Base-by-base conservation (phyloP, 2,888 invertebrate species). In the Argyresthia goedartella region DNA sequence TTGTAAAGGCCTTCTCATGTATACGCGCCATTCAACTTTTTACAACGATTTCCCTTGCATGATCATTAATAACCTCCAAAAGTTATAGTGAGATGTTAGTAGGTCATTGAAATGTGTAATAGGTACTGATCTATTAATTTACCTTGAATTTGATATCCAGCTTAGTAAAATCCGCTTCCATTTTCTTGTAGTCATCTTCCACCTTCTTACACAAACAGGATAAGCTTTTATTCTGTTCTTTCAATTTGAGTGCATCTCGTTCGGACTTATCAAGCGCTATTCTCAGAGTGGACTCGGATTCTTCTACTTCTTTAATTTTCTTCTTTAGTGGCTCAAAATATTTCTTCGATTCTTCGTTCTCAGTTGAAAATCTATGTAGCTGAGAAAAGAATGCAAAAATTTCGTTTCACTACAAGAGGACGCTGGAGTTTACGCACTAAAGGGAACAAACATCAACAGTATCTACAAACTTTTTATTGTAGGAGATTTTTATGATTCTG, bases 281-380 rank as follows among this genome's bases (percentile, higher is more conserved):
- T 53, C 88, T 84, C 55, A 89, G 75, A 0, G 81, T 81, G 0
- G 86, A 79, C 57, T 91, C 91, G 0, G 88, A 76, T 52, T 91
- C 90, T 64, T 90, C 89, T 34, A 91, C 63, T 61, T 90, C 89
- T 43, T 77, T 76, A 33, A 91, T 80, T 59, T 89, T 89, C 64
- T 62, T 86, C 76, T 67, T 89, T 62, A 76, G 75, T 63, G 65
- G 89, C 65, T 66, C 89, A 62, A 72, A 81, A 60, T 61, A 88
- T 76, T 64, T 85, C 76, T 69, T 91, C 86, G 59, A 91, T 67
- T 72, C 89, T 71, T 69, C 84, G 59, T 60, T 76, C 61, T 77
- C 89, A 8, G 59, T 59, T 66, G 79, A 8, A n/a, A 44, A 61
- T 59, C 75, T 76, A 50, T 63, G 62, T n/a, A 84, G 62, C 85